Conservation (phyloP, 2,113 vertebrate genomes). For the Festucalex cinctus region DNA sequence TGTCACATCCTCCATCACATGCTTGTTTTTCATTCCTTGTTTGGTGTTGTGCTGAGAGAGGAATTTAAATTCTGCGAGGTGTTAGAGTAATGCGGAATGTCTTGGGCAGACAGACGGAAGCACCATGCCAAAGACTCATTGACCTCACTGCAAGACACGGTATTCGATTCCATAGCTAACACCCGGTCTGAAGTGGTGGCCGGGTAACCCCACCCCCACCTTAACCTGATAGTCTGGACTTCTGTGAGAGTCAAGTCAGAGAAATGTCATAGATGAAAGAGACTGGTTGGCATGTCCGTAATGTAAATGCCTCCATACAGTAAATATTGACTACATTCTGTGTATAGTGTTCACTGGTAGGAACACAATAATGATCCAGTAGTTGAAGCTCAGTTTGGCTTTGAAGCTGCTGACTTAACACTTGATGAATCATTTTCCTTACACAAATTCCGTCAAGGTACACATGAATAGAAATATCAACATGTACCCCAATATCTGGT, state of each 20-base stretch:
- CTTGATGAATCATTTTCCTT: no score
- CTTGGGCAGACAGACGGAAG: background rate
- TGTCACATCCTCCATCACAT: background rate
- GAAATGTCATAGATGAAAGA: constrained; percentile 62
- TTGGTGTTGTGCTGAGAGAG: constrained; percentile 1
- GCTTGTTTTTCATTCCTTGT: constrained; percentile 1
- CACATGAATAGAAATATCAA: no score
- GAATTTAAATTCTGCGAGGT: constrained; percentile 33
- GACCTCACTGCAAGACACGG: constrained; percentile 21
- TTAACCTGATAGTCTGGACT: constrained; percentile 21
- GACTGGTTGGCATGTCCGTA: constrained; percentile 23
- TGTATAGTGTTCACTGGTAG: constrained; percentile 36
- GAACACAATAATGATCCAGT: constrained; percentile 24
- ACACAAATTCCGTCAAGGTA: no score
- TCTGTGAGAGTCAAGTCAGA: constrained; percentile 41
- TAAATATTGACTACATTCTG: constrained; percentile 62
- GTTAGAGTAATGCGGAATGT: constrained; percentile 22
- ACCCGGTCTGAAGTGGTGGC: constrained; percentile 44
- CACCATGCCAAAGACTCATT: background rate
- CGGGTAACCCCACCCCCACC: constrained; percentile 22
- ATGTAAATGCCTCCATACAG: constrained; percentile 38
- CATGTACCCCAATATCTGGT: no score
- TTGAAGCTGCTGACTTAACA: constrained; percentile 53
- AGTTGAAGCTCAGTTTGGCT: constrained; percentile 12
- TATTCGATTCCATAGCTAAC: constrained; percentile 25